Evolutionary conservation across 92 coral and sea anemone genomes (phyloP), one percentile per base, ranked within the genome.

Genomic region (Porites cylindrica): DNA sequence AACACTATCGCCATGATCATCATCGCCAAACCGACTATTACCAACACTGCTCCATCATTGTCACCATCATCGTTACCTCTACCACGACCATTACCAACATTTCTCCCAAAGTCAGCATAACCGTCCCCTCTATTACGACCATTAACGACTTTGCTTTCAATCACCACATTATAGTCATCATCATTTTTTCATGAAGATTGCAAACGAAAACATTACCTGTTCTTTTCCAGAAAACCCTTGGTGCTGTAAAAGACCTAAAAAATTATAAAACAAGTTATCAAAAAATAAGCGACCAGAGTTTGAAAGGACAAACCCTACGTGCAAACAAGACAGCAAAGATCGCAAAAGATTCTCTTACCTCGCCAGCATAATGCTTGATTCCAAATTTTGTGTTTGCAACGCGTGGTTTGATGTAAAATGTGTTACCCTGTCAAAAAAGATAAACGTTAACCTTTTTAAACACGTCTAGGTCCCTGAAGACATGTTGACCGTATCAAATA

Each of bases 351-450:
- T 19, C 7, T 29, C 86, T 77, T 92, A 97, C 99, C 97, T 95
- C 97, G n/a, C 99, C 99, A 60, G 99, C 99, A 69, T 97, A 97
- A 82, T 97, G 99, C 82, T 93, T 97, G 81, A 97, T 91, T 19
- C 99, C 99, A 92, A 97, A 97, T 86, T 95, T 97, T 16, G 95
- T 78, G 84, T 97, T 95, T 17, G 97, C 96, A 14, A 97, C 99
- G 38, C 98, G 94, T 50, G 99, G 99, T 78, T 97, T 97, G 12
- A 97, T 23, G 90, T 97, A 97, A 56, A 97, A 97, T 12, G 86
- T 29, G 60, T 97, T 93, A 17, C 76, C 97, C 99, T 96, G 90
- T n/a, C 19, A 70, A 79, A 67, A 59, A 1, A 60, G 4, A 78
- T 6, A 26, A 17, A 4, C 18, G 7, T 38, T 38, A 4, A 77